Evolutionary conservation across 2,113 vertebrate species (phyloP).

Genomic region (Alethe castanea): DNA sequence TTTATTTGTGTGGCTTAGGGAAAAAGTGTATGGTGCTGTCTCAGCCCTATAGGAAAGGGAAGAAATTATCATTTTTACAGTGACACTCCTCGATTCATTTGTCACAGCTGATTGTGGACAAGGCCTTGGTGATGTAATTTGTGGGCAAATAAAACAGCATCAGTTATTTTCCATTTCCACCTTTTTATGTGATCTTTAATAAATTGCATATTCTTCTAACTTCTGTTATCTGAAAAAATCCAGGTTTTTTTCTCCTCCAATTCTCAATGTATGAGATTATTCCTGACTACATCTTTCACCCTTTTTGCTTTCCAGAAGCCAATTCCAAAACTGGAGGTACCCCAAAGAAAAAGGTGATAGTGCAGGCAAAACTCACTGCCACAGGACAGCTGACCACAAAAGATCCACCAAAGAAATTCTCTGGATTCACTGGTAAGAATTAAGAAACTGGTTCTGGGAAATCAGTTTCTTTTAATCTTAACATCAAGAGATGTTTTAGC

Average conservation of each 20-base stretch:
- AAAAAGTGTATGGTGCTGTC: background rate
- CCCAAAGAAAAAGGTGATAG: slow-evolving; percentile 87
- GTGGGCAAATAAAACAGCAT: background rate
- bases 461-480: background rate
- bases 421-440: slow-evolving; percentile 88
- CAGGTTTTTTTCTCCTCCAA: rapidly evolving
- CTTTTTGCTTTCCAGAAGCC: slow-evolving; percentile 74
- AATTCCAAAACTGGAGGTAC: slow-evolving; percentile 81
- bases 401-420: slow-evolving; percentile 88
- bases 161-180: background rate
- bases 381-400: slow-evolving; percentile 72
- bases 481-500: background rate
- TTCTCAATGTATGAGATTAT: background rate
- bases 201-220: background rate
- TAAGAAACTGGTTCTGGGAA: background rate
- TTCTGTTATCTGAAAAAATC: background rate
- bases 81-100: background rate
- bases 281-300: background rate
- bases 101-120: background rate
- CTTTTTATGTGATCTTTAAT: background rate
- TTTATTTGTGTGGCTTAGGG: background rate
- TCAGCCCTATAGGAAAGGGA: background rate
- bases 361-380: slow-evolving; percentile 84
- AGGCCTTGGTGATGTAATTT: background rate
- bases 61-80: background rate